Base-by-base conservation (phyloP, 2,888 invertebrate genomes). In the Aelia acuminata region DNA sequence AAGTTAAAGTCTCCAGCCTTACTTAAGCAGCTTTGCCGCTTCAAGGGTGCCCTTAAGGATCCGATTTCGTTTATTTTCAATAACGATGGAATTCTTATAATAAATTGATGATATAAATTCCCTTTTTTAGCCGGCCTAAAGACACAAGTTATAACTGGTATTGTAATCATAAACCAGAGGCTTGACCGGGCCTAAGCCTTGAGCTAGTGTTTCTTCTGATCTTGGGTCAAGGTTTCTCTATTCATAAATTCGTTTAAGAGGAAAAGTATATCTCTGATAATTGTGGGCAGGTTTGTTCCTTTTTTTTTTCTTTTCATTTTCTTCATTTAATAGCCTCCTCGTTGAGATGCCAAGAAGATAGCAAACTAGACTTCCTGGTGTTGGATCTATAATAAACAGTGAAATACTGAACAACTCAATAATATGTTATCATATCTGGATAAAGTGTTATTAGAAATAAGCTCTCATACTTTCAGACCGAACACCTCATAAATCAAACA, bases 141-240 rank as follows among this genome's bases (percentile, higher is more conserved):
- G 80, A 80, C 80, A 80, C 80, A 80, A 80, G 43, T 80, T 80
- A 80, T 80, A 43, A 80, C 43, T 80, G 80, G 80, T 80, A 80
- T 80, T 47, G 43, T 80, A 80, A 80, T 43, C 80, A n/a, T 80
- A 80, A 47, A 80, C 80, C 15, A 0, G 43, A 4, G 43, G 43
- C 47, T 80, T 43, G 11, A 47, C 11, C 3, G 43, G 80, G 22
- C 22, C 5, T 80, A 80, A 80, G 80, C 80, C 63, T 70, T 70
- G 63, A 70, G 63, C 7, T 70, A 70, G 63, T 70, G 63, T 70
- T 35, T 70, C 63, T 70, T 35, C 26, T 70, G 13, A 26, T 35
- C 63, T 31, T 35, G 35, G 63, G 63, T 70, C 63, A 70, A 70
- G 63, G 63, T 35, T 35, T 7, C 31, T 5, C 31, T 70, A 70